Evolutionary conservation across 2,888 invertebrate genomes (phyloP), one percentile per base, ranked within the genome.

Genomic region (Nemapogon koenigi): DNA sequence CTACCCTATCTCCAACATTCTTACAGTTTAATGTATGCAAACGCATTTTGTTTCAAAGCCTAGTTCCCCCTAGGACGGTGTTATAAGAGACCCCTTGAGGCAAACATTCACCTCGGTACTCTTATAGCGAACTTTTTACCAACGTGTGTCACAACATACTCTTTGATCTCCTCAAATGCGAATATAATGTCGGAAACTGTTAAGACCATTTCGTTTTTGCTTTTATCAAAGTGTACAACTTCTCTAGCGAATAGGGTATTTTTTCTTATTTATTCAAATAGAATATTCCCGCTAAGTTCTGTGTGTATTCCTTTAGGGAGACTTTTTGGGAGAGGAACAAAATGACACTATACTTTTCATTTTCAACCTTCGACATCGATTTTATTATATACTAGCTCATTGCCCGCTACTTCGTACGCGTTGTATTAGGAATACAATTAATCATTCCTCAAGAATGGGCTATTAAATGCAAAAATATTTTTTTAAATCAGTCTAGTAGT

Each of bases 41-140:
- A 78, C 76, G 76, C 76, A 78, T 76, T 78, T 78, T 78, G 76
- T 78, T 76, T 73, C 76, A 73, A 76, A 78, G 75, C 70, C 65
- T 66, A 55, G 64, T 63, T 68, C 76, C 72, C 75, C 66, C 60
- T 63, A 64, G 68, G 54, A 67, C 59, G 68, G 67, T 63, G 67
- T 70, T 70, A 63, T 61, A 63, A 47, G 55, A 64, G 62, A 58
- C 58, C 73, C 76, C 72, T 67, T 63, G 38, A 59, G 33, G 33
- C 31, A 10, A 22, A 22, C 10, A 10, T n/a, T 16, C 16, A 17
- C 32, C 13, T 26, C 13, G 18, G 16, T 16, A 6, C 48, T 49
- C 49, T 58, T 48, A n/a, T n/a, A n/a, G 57, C 53, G 43, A 69
- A 71, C 62, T 69, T 75, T 71, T 70, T 65, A 53, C 57, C 46